Percentiles rank a stretch among this genome's conserved stretches.
Conservation (phyloP, 2,113 vertebrate species). For the Hucho hucho region DNA sequence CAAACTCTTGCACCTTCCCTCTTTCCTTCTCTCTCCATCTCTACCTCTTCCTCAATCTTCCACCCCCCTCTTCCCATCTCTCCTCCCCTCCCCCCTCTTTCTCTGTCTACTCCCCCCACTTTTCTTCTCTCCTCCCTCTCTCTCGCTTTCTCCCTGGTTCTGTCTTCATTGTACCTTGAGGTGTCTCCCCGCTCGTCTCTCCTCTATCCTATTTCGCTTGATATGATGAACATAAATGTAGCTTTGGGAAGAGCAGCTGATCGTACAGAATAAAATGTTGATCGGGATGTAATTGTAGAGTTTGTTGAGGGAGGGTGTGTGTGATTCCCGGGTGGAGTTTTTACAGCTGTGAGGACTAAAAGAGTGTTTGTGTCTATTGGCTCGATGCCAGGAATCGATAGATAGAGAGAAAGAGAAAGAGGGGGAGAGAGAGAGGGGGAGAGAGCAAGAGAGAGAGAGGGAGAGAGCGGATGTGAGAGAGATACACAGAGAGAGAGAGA, state of each 20-base stretch:
- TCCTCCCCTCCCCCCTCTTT: no score
- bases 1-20: no score
- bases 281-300: slow-evolving; percentile 46
- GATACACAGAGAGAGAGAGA: no score
- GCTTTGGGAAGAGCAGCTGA: slow-evolving; percentile 39
- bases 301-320: slow-evolving; percentile 13
- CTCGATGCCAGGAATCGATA: not conserved
- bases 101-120: no score
- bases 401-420: not conserved
- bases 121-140: not conserved
- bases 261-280: slow-evolving; percentile 56
- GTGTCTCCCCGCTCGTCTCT: not conserved
- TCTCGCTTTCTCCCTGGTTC: not conserved
- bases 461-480: no score
- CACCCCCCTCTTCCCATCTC: not conserved
- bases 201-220: not conserved
- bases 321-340: slow-evolving; percentile 30
- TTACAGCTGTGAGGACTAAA: slow-evolving; percentile 37
- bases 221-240: slow-evolving; percentile 33
- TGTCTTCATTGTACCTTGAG: not conserved
- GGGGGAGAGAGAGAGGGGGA: not conserved
- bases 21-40: not conserved
- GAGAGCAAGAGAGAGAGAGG: no score
- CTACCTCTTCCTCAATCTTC: not conserved
- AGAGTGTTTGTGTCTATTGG: slow-evolving; percentile 10